Base-by-base conservation (phyloP, 2,113 vertebrate species). In the Lepidothrix coronata region DNA sequence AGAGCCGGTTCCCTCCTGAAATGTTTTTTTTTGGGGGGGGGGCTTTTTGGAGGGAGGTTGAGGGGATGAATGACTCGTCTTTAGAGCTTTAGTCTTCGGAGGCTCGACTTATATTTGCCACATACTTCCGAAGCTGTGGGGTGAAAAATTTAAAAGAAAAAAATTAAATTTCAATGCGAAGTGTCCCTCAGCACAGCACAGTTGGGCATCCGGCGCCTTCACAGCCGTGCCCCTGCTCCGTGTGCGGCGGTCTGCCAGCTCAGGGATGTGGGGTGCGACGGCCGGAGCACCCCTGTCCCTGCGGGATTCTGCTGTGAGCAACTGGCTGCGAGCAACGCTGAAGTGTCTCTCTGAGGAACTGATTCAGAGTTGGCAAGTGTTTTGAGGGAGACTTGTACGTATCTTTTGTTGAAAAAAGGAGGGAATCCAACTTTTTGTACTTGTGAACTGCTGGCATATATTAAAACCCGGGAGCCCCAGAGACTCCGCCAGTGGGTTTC, bases 21-120 rank as follows among this genome's bases (percentile, higher is more conserved):
- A 10, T 1, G 44, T 5, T 7, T 43, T 27, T 31, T 28, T 6
- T 44, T 5, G 39, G 31, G n/a, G 14, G 39, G 31, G n/a, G 14
- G 4, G 0, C 9, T 23, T 9, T 9, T 6, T 2, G 2, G 6
- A 7, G 10, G 14, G 43, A 31, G 12, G 12, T 49, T 17, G 24
- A 9, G 28, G 39, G 20, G 14, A 11, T 18, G 41, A 55, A 7
- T 14, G 11, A 7, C 28, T 49, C 4, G 3, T 25, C 8, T 31
- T 15, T 20, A 28, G 59, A 7, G 37, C 21, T n/a, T n/a, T n/a
- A n/a, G n/a, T n/a, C 66, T 58, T 12, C 4, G n/a, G 54, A 62
- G 14, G 6, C 11, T 61, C 12, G 15, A 4, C 41, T 57, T 0
- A 0, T 11, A 5, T 5, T 24, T 8, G 16, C 31, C 6, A 4